Evolutionary conservation across 2,888 invertebrate genomes (phyloP), one percentile per base, ranked within the genome.

Genomic region (Gymnosoma rotundatum): DNA sequence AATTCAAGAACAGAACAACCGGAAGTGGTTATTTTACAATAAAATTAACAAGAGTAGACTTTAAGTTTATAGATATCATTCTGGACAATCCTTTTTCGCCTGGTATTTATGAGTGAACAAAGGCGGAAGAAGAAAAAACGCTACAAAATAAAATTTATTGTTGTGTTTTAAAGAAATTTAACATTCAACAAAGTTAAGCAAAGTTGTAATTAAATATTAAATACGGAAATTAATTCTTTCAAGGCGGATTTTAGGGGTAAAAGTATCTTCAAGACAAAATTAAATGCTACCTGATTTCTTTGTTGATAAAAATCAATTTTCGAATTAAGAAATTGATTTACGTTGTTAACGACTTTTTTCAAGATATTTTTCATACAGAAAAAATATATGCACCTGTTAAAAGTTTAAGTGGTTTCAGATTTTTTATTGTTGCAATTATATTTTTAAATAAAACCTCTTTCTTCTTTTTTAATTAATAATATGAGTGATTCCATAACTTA

Each of bases 101-200:
- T 36, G 21, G 42, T 36, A 61, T 36, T 54, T 42, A 56, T 56
- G 25, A 9, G 32, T 20, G 48, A 56, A 61, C 61, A 66, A 63
- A 36, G 64, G 0, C 18, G 4, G 18, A 9, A 20, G 18, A 8
- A 58, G 12, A 61, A 50, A 42, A 25, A 18, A 42, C 32, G 2
- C 1, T 18, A 32, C 20, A 45, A 9, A 21, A 74, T 16, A 16
- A n/a, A 67, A 74, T 61, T 69, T 72, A 38, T 67, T 70, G 61
- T 12, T 12, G 42, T 42, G 42, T 52, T 42, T 76, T 82, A 25
- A 38, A 58, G 42, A 75, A 63, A 96, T 96, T 70, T 67, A n/a
- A 96, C 95, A 2, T 97, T n/a, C n/a, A n/a, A n/a, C 97, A 86
- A 96, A 93, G 50, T 52, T 18, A 25, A 25, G 14, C 56, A 32